phyloP scores from a whole-genome alignment of 2,888 invertebrate species.

The Pristionchus japonicus region DNA sequence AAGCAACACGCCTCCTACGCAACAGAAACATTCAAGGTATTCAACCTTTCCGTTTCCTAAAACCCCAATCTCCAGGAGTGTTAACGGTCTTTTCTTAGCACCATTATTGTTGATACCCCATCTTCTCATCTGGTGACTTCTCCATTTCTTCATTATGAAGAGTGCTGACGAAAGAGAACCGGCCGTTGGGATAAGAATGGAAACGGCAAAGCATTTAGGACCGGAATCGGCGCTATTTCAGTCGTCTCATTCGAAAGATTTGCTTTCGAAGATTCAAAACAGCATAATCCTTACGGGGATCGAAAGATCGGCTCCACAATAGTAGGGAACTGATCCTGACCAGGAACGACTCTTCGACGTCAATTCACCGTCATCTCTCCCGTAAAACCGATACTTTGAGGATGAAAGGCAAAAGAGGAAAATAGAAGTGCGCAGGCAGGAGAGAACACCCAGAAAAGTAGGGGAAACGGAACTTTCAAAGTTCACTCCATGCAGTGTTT shows the following conservation, averaged over 20 bases:
- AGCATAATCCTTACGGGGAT: not conserved
- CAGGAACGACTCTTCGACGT: not conserved
- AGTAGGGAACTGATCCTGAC: not conserved
- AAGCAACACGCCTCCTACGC: slow-evolving; percentile 51
- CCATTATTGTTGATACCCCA: not conserved
- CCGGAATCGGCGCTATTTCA: not conserved
- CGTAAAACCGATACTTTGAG: not conserved
- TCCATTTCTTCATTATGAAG: not conserved
- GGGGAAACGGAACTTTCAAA: not conserved
- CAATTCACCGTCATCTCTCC: not conserved
- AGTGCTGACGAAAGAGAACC: not conserved
- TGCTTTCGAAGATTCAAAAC: not conserved
- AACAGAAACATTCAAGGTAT: slow-evolving; percentile 47
- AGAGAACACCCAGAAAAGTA: not conserved
- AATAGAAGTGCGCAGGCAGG: not conserved
- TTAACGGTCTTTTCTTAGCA: not conserved
- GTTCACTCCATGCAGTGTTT: not conserved
- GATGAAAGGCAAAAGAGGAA: not conserved
- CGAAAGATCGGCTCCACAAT: not conserved
- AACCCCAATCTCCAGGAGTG: not conserved
- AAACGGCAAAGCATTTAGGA: not conserved
- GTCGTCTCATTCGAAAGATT: not conserved
- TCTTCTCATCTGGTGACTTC: not conserved
- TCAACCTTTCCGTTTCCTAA: not conserved
- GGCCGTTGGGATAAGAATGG: not conserved